Percentiles rank a stretch among this genome's conserved stretches.
phyloP scores from a whole-genome alignment of 2,797 vertebrate species.

The Leuciscus waleckii region DNA sequence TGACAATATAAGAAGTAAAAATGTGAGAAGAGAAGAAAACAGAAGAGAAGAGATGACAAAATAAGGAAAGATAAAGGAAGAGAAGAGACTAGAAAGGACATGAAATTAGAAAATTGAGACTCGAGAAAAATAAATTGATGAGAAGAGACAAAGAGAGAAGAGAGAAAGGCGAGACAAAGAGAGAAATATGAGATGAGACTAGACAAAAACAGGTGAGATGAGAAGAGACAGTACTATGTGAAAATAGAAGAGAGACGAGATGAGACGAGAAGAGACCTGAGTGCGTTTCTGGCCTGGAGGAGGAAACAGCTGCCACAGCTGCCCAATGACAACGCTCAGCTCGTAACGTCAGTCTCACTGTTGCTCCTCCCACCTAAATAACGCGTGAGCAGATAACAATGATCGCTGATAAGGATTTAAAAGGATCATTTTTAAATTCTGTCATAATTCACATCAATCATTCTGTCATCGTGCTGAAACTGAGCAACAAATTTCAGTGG shows the following conservation, averaged over 20 bases:
- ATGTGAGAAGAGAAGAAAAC: background rate
- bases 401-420: too few species aligned
- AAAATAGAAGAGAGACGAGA: background rate
- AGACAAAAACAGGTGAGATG: background rate
- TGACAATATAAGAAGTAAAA: background rate
- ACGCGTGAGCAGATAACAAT: background rate
- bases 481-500: too few species aligned
- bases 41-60: background rate
- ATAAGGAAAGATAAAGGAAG: background rate
- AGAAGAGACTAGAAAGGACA: background rate
- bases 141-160: background rate
- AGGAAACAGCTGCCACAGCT: conserved; percentile 83
- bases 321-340: conserved; percentile 94
- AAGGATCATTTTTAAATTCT: too few species aligned
- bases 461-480: too few species aligned
- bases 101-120: background rate
- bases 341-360: conserved; percentile 87
- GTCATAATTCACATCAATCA: too few species aligned
- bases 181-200: background rate
- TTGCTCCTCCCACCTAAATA: background rate
- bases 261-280: conserved; percentile 67
- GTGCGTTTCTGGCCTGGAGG: conserved; percentile 92
- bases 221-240: conserved; percentile 1
- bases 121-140: background rate
- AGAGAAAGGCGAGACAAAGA: too few species aligned